A percentile compares a stretch with the other conserved stretches of the same genome.
phyloP scores from a whole-genome alignment of 2,113 vertebrate genomes.

The Mustela nigripes region DNA sequence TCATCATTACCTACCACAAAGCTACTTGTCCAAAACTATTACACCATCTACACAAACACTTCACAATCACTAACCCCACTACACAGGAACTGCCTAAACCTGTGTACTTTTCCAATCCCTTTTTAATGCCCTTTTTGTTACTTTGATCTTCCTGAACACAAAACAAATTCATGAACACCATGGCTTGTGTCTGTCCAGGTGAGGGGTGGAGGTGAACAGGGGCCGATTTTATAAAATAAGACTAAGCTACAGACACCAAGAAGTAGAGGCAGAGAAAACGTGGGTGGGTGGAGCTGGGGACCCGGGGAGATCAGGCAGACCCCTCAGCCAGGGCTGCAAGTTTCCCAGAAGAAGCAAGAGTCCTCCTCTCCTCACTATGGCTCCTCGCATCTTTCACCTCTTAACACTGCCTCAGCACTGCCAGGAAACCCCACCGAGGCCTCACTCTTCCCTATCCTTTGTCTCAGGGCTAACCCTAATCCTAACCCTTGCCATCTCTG shows the following conservation, averaged over 20 bases:
- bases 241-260: background rate
- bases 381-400: background rate
- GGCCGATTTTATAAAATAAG: background rate
- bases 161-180: background rate
- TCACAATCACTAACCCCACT: background rate
- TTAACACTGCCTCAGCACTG: background rate
- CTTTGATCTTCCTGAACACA: conserved; percentile 34
- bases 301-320: background rate
- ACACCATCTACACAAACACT: background rate
- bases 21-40: background rate
- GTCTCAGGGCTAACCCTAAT: background rate
- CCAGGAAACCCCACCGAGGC: background rate
- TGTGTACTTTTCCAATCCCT: background rate
- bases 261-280: background rate
- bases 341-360: background rate
- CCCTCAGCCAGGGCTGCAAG: background rate
- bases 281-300: background rate
- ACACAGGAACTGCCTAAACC: background rate
- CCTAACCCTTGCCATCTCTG: background rate
- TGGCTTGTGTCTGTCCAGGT: background rate
- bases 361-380: background rate
- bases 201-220: background rate
- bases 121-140: background rate
- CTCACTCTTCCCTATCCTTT: background rate
- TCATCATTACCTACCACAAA: background rate